Conservation (phyloP, 2,888 invertebrate genomes). For the Erynnis tages region DNA sequence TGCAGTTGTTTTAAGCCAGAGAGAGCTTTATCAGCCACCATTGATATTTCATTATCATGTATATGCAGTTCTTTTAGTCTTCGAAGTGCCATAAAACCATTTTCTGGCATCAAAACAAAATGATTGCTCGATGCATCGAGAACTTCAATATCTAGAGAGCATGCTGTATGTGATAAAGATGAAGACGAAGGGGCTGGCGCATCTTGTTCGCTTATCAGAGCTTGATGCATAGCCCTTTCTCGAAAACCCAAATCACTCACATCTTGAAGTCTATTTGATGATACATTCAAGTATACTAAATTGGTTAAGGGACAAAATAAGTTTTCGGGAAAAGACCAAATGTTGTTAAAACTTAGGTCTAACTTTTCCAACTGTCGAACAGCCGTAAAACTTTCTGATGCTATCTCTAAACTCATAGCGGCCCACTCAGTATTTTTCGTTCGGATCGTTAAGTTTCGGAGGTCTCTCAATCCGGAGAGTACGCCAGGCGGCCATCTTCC, state of each 20-base stretch:
- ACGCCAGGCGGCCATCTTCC: conserved; percentile 91
- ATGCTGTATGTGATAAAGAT: conserved; percentile 77
- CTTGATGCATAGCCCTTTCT: conserved; percentile 85
- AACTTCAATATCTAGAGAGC: conserved; percentile 90
- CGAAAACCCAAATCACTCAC: conserved; percentile 92
- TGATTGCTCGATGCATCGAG: conserved; percentile 93
- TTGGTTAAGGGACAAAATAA: conserved; percentile 92
- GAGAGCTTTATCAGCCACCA: conserved; percentile 92
- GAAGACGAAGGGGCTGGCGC: conserved; percentile 63
- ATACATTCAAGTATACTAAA: conserved; percentile 90
- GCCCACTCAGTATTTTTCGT: conserved; percentile 93
- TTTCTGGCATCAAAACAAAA: conserved; percentile 90
- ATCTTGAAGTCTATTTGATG: conserved; percentile 93
- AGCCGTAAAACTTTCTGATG: conserved; percentile 88
- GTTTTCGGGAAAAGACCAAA: conserved; percentile 93
- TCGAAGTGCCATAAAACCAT: conserved; percentile 90
- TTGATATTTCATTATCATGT: conserved; percentile 93
- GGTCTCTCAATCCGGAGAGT: conserved; percentile 88
- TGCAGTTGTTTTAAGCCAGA: conserved; percentile 90
- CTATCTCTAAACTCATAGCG: conserved; percentile 91
- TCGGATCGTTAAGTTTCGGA: conserved; percentile 91
- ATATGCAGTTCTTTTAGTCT: conserved; percentile 90
- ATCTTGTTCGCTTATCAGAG: conserved; percentile 83
- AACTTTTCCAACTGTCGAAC: conserved; percentile 90
- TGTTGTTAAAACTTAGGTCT: conserved; percentile 93